phyloP scores from a whole-genome alignment of 2,797 vertebrate species.

The Myripristis jacobus region DNA sequence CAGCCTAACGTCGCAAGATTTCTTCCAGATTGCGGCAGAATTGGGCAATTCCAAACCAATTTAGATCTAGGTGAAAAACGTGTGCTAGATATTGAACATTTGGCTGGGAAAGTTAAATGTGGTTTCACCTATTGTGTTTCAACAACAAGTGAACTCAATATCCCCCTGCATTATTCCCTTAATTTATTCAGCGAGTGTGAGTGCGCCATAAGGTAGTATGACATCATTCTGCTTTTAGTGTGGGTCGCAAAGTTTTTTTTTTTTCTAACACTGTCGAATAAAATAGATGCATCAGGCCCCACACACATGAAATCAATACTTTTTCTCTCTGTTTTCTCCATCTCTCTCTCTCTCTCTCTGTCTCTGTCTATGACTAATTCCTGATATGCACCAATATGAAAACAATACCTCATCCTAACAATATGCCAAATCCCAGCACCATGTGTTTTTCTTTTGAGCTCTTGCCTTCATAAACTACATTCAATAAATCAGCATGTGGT shows the following conservation, averaged over 20 bases:
- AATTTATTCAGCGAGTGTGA: slow-evolving; percentile 40
- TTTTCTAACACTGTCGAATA: slow-evolving; percentile 44
- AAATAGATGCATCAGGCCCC: slow-evolving; percentile 45
- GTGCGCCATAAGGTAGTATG: slow-evolving; percentile 54
- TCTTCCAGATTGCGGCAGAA: slow-evolving; percentile 69
- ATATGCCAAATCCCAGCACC: slow-evolving; percentile 57
- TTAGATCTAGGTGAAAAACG: slow-evolving; percentile 64
- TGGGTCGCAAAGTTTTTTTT: slow-evolving; percentile 31
- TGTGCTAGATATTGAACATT: slow-evolving; percentile 49
- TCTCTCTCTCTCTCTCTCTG: slow-evolving; percentile 26
- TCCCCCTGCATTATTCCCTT: slow-evolving; percentile 57
- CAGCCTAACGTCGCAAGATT: slow-evolving; percentile 47
- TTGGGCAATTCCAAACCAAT: slow-evolving; percentile 72
- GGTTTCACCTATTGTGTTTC: slow-evolving; percentile 59
- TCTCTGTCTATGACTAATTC: slow-evolving; percentile 69
- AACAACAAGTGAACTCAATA: slow-evolving; percentile 62
- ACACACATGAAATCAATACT: slow-evolving; percentile 57
- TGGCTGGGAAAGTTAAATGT: slow-evolving; percentile 33
- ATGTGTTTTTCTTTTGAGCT: slow-evolving; percentile 76
- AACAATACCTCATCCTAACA: slow-evolving; percentile 69
- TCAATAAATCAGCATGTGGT: slow-evolving; percentile 73
- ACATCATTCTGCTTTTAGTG: slow-evolving; percentile 55
- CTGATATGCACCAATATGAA: slow-evolving; percentile 65
- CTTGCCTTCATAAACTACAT: slow-evolving; percentile 61
- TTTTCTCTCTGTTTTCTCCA: slow-evolving; percentile 36